Percentiles rank a stretch among this genome's conserved stretches.
These are phyloP conservation scores for Charina bottae DNA, from an alignment of 2,113 vertebrate species.

Conservation along the genomic window DNA sequence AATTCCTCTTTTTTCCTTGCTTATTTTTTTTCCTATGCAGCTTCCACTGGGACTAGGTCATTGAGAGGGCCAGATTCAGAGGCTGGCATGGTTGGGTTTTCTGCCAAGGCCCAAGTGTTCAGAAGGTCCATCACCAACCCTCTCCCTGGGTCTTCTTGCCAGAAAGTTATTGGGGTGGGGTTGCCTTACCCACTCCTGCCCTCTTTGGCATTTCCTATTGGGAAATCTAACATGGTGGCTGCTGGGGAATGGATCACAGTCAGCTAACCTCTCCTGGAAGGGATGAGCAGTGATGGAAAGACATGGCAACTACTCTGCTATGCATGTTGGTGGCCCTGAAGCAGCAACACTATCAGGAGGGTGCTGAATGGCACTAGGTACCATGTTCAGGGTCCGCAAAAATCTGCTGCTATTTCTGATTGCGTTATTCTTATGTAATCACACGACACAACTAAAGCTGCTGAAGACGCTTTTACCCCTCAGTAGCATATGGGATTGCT, in stretches of 20 bases:
- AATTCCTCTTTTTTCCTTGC: background rate
- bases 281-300: background rate
- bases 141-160: background rate
- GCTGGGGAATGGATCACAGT: background rate
- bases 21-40: accelerated
- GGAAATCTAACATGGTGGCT: background rate
- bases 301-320: background rate
- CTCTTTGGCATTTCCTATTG: background rate
- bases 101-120: background rate
- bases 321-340: background rate
- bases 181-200: background rate
- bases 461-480: background rate
- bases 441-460: background rate
- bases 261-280: background rate
- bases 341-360: background rate
- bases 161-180: background rate
- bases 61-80: background rate
- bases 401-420: background rate
- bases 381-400: background rate
- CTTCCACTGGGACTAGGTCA: background rate
- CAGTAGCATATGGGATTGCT: background rate
- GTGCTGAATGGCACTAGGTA: background rate
- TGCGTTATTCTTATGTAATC: background rate
- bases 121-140: background rate
- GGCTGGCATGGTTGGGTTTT: background rate